Evolutionary conservation across 2,888 invertebrate species (phyloP), one percentile per base, ranked within the genome.

Genomic region (Limnephilus rhombicus): DNA sequence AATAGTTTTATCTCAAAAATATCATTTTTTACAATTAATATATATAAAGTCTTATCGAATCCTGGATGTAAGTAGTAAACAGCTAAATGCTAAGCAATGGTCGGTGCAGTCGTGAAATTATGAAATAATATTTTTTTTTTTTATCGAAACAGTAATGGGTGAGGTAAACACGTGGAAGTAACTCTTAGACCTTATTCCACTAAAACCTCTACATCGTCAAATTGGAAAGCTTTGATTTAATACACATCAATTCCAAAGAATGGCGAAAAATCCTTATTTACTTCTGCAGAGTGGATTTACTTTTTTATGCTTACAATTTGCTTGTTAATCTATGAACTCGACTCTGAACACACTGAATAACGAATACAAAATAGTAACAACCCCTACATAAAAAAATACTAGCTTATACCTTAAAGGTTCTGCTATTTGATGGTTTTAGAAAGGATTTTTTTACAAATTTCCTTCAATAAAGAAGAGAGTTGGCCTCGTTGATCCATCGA

Each of bases 401-500:
- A 68, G 68, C 18, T 68, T 68, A 2, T 68, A 18, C 5, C 68
- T 68, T 24, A n/a, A 68, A 68, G n/a, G 68, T 24, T 68, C 24
- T 68, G 37, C 1, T 18, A 37, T 83, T n/a, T 31, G 37, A 11
- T n/a, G 34, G 83, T 34, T 83, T 83, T 83, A 24, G 68, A 68
- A 68, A 68, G 29, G 86, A 45, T n/a, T 87, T 87, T 87, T 37
- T 87, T 87, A 68, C 87, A 24, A 29, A 34, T 29, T 29, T 87
- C 68, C 87, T 87, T 34, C 53, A 13, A 53, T 68, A 53, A 31
- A 53, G 29, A 18, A 11, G 87, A 53, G 34, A 34, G 15, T 87
- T 87, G 15, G 45, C 86, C n/a, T 45, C 45, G n/a, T 86, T 86
- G 86, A 86, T 86, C 86, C 86, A 86, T 87, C 53, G 87, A 91